phyloP scores from a whole-genome alignment of 37 sponge, comb jelly and placozoan genomes.

The Hormiphora californensis region DNA sequence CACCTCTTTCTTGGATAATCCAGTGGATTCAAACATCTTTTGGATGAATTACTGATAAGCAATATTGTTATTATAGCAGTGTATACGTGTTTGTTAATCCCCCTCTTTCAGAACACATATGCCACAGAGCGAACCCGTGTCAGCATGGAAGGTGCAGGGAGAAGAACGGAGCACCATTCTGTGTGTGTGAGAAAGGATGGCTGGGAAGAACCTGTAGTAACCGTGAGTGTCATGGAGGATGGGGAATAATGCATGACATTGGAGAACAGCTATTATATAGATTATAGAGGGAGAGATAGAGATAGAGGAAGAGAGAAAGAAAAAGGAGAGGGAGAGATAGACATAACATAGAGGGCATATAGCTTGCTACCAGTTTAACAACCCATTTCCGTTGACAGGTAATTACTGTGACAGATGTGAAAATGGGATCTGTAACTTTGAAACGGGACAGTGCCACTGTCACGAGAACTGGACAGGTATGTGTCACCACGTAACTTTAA shows the following conservation, averaged over 20 bases:
- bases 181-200: background rate
- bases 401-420: background rate
- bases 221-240: too few species aligned
- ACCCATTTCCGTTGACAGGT: background rate
- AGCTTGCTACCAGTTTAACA: background rate
- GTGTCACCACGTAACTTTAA: too few species aligned
- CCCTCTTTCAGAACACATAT: background rate
- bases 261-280: too few species aligned
- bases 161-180: background rate
- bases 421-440: slow-evolving; percentile 1
- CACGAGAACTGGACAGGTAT: background rate
- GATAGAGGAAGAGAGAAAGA: too few species aligned
- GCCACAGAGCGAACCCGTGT: background rate
- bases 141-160: background rate
- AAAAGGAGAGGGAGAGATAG: too few species aligned
- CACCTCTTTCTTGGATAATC: too few species aligned
- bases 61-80: too few species aligned
- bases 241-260: too few species aligned
- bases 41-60: too few species aligned
- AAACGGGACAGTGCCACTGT: background rate
- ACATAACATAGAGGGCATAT: background rate
- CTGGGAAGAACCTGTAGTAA: background rate
- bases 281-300: too few species aligned
- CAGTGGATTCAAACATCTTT: too few species aligned
- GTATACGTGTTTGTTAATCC: background rate